Conservation (phyloP, 2,113 vertebrate species). For the Cranoglanis bouderius region DNA sequence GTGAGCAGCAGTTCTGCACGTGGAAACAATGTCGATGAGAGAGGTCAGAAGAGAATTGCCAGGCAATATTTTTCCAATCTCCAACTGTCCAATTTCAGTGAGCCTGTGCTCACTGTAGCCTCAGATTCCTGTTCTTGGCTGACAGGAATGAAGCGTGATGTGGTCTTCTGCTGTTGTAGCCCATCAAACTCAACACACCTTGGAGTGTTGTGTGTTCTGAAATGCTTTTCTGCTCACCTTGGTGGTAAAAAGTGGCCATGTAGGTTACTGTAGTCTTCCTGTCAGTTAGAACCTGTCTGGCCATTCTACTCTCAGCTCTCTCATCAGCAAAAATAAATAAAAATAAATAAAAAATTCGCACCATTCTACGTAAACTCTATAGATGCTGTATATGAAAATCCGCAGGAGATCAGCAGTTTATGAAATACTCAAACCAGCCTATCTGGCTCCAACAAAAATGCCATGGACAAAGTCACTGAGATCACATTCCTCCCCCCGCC, state of each 20-base stretch:
- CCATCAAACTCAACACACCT: background rate
- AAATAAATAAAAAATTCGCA: too few species aligned
- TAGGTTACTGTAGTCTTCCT: background rate
- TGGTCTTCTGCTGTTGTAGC: background rate
- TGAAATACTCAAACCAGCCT: background rate
- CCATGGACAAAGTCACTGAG: background rate
- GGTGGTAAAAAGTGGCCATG: background rate
- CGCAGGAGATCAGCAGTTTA: background rate
- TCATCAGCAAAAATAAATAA: too few species aligned
- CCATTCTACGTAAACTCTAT: too few species aligned
- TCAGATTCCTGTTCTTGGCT: background rate
- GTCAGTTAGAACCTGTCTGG: background rate
- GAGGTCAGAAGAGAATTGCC: background rate
- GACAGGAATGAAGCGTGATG: background rate
- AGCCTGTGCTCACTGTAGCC: background rate
- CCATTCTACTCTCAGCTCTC: too few species aligned
- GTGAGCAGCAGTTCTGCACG: background rate
- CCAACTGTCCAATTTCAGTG: background rate
- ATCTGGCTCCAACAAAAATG: background rate
- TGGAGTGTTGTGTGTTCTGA: background rate
- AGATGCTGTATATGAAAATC: background rate
- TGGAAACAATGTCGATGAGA: background rate
- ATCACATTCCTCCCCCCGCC: background rate
- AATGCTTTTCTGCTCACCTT: background rate
- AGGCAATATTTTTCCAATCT: background rate